Base-by-base conservation (phyloP, 2,113 vertebrate genomes). In the Aplodontia rufa region DNA sequence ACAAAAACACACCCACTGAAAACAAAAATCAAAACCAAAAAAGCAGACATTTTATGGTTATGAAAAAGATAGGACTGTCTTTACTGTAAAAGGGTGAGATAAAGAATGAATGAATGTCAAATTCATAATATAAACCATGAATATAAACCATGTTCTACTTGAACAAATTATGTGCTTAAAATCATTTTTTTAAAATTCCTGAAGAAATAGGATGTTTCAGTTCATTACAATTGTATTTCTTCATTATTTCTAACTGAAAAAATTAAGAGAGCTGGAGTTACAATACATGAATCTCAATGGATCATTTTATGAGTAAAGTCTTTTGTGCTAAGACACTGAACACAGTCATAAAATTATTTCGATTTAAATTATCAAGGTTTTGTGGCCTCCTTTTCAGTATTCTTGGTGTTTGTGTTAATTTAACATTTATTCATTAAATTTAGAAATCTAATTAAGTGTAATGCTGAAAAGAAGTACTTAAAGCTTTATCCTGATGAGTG, bases 281-380 rank as follows among this genome's bases (percentile, higher is more conserved):
- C 62, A 64, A 74, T 91, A 78, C 28, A 17, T 82, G 53, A 84
- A 93, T 88, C 51, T 81, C 85, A 32, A n/a, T 49, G 42, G 3
- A 90, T 47, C 60, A 45, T 93, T 84, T 95, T 69, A 72, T 90
- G 30, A 81, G 20, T 74, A 78, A 51, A 87, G 51, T 85, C 3
- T 79, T 8, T 69, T 93, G 37, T 75, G 40, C 28, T 75, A 91
- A 91, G n/a, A 86, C 13, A 14, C 20, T 83, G 24, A 82, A 40
- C 45, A 12, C 74, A 66, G 51, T 93, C 24, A 42, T 22, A 69
- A 90, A 72, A 64, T 42, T 79, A 6, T 86, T 90, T 68, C 5
- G 9, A 58, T 76, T 92, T 88, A 86, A 28, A 90, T 8, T 51
- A 40, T 64, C 37, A 64, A 62, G 83, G 68, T 20, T 78, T 64